Base-by-base conservation (phyloP, 2,113 vertebrate genomes). In the Prunella fulvescens region DNA sequence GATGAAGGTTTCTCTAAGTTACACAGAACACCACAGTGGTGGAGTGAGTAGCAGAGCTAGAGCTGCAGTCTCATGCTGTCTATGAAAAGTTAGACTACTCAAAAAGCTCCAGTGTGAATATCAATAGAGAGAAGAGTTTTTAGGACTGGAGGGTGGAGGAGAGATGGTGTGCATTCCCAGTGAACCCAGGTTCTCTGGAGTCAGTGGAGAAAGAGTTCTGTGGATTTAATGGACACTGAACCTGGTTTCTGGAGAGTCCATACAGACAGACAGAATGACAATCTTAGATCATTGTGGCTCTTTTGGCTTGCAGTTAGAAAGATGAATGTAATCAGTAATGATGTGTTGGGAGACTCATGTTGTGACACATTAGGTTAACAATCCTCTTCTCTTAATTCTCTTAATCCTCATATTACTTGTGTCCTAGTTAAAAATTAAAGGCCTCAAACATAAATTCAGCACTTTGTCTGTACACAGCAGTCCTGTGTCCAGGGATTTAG, bases 331-430 rank as follows among this genome's bases (percentile, higher is more conserved):
- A 78, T 69, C 66, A 54, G 67, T 65, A 88, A 50, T 69, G 44
- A 51, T 39, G 37, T 70, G 25, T 29, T 81, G n/a, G 3, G 0
- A 89, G 71, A 60, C 45, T 50, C 69, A 78, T 56, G 6, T 57
- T 87, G 53, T 82, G 54, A 61, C 31, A 65, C 2, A 4, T 76
- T 65, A 87, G n/a, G 45, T 82, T 69, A 92, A 79, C 4, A 23
- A 86, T 57, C 74, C 74, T 91, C 85, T 94, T 91, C 66, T n/a
- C 72, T 65, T 93, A 73, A 80, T 91, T 92, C 53, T 86, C 33
- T 74, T 72, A 91, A 87, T 88, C 48, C 58, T 79, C 44, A 65
- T 40, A 12, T 90, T 85, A 53, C 50, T 88, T 90, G 37, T 61
- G 58, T 16, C 57, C 51, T 44, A 85, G 61, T 76, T 96, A 79